Conservation (phyloP, 2,797 vertebrate species). For the Gymnothorax javanicus region DNA sequence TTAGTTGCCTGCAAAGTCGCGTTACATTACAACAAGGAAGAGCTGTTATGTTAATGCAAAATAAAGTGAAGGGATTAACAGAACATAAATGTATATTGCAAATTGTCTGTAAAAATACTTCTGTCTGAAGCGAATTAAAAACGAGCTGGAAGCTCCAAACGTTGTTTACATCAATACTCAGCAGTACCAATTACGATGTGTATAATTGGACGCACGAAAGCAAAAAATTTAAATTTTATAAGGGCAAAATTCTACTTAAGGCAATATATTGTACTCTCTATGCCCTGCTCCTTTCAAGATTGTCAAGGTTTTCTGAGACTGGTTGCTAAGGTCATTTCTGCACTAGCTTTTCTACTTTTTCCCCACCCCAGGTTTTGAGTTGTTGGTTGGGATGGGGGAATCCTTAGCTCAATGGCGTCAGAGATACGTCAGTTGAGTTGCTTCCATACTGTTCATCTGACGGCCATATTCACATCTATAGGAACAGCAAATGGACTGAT, state of each 20-base stretch:
- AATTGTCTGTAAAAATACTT: neutral
- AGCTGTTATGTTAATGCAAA: neutral
- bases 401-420: conserved; percentile 79
- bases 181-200: no score
- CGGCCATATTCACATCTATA: conserved; percentile 81
- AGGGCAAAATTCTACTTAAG: no score
- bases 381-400: conserved; percentile 68
- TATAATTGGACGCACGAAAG: no score
- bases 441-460: conserved; percentile 75
- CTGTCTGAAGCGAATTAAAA: neutral
- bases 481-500: conserved; percentile 60
- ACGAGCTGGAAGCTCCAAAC: no score
- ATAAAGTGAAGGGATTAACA: conserved; percentile 1
- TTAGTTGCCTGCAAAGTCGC: neutral
- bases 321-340: conserved; percentile 22
- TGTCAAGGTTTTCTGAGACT: neutral
- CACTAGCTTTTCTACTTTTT: neutral
- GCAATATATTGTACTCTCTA: neutral
- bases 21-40: neutral
- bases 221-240: no score
- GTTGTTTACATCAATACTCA: no score
- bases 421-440: conserved; percentile 75
- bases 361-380: conserved; percentile 36
- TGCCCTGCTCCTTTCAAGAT: neutral
- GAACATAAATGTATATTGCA: neutral